phyloP scores from a whole-genome alignment of 2,888 invertebrate genomes.

The Polydrusus cervinus region DNA sequence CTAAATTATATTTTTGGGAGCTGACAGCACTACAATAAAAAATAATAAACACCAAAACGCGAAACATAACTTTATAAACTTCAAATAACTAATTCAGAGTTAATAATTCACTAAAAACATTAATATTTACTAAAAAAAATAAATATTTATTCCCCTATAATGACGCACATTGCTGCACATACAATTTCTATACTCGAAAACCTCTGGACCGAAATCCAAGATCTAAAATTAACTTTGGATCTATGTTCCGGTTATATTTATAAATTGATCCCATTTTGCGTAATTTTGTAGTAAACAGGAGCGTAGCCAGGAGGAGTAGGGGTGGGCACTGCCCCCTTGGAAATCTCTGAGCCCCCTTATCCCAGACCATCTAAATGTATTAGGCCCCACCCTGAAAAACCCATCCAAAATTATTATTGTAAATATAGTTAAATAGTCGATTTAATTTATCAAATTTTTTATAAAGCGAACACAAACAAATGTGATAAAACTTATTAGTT shows the following conservation, averaged over 20 bases:
- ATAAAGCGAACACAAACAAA: too few species aligned
- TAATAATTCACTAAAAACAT: slow-evolving; percentile 2
- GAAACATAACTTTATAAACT: slow-evolving; percentile 12
- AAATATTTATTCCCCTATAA: background rate
- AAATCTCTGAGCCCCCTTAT: too few species aligned
- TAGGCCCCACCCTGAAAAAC: too few species aligned
- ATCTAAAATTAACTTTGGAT: slow-evolving; percentile 35
- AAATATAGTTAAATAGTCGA: too few species aligned
- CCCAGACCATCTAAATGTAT: too few species aligned
- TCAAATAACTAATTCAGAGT: background rate
- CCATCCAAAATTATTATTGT: too few species aligned
- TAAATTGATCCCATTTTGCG: background rate
- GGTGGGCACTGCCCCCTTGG: too few species aligned
- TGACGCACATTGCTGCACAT: background rate
- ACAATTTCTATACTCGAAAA: background rate
- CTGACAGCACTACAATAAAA: background rate
- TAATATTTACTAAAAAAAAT: slow-evolving; percentile 1
- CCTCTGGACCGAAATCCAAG: slow-evolving; percentile 19
- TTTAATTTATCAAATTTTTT: too few species aligned
- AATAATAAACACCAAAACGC: background rate
- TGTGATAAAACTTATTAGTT: too few species aligned
- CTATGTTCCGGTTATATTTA: slow-evolving; percentile 4
- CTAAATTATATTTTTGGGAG: slow-evolving; percentile 34
- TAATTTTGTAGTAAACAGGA: too few species aligned
- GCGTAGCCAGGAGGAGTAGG: too few species aligned